A percentile compares a stretch with the other conserved stretches of the same genome.
These are phyloP conservation scores for Scomber scombrus DNA, from an alignment of 2,113 vertebrate genomes.

Conservation along the genomic window DNA sequence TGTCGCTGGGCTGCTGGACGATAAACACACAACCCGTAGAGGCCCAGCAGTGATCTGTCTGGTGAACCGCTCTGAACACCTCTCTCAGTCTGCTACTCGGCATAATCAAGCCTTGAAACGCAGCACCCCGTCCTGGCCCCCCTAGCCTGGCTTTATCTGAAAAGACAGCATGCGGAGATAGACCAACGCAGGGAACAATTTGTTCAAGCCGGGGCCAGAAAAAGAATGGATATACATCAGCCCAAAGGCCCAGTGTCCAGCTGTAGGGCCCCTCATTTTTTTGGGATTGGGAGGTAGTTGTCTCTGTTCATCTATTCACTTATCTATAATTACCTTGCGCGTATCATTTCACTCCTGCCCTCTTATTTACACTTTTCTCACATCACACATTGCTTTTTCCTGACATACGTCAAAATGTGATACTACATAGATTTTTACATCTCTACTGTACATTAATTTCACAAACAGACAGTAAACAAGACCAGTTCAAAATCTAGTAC, in stretches of 20 bases:
- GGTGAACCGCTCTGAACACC: constrained; percentile 62
- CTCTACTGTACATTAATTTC: neutral
- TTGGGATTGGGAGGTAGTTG: constrained; percentile 26
- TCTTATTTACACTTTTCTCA: constrained; percentile 23
- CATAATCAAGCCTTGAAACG: constrained; percentile 67
- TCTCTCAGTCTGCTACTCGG: constrained; percentile 64
- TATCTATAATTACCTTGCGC: constrained; percentile 48
- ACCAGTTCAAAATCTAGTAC: too few species aligned
- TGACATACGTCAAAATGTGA: constrained; percentile 19
- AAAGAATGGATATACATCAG: constrained; percentile 44
- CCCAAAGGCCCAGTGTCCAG: constrained; percentile 48
- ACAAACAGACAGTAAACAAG: neutral
- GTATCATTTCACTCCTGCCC: constrained; percentile 39
- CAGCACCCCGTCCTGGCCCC: constrained; percentile 42
- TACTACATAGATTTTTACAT: neutral
- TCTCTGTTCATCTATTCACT: constrained; percentile 53
- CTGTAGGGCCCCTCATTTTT: constrained; percentile 53
- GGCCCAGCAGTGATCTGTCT: constrained; percentile 64
- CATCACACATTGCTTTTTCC: constrained; percentile 14
- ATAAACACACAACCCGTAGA: constrained; percentile 57
- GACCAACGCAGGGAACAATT: constrained; percentile 52
- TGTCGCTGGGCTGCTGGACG: constrained; percentile 60
- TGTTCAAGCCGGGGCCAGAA: constrained; percentile 51
- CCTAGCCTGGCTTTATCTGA: constrained; percentile 68
- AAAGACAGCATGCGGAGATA: constrained; percentile 61